phyloP scores from a whole-genome alignment of 2,797 vertebrate species.

The Atherinosoma microstoma region DNA sequence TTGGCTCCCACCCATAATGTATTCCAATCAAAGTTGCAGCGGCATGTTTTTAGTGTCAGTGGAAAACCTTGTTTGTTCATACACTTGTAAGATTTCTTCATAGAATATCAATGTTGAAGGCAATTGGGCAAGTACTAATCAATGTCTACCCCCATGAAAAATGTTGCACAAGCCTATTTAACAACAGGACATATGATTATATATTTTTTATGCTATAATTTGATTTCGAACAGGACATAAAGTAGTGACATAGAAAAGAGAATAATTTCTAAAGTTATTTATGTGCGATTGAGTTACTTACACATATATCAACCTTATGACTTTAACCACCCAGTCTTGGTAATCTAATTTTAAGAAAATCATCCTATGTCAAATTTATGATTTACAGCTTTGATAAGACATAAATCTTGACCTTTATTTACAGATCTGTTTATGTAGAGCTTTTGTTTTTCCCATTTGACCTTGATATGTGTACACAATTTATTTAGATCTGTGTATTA shows the following conservation, averaged over 20 bases:
- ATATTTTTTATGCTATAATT: conserved; percentile 27
- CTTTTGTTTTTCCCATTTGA: neutral
- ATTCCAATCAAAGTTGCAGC: conserved; percentile 72
- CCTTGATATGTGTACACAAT: neutral
- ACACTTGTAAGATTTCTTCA: conserved; percentile 52
- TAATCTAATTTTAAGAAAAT: neutral
- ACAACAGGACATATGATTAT: conserved; percentile 43
- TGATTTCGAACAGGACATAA: conserved; percentile 32
- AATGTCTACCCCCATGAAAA: conserved; percentile 59
- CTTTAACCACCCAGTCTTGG: neutral
- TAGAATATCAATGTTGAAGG: conserved; percentile 64
- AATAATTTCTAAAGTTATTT: conserved; percentile 14
- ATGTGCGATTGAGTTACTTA: conserved; percentile 5
- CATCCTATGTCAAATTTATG: neutral
- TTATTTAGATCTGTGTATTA: neutral
- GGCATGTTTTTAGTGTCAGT: conserved; percentile 67
- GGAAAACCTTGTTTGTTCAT: conserved; percentile 66
- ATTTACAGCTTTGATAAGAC: neutral
- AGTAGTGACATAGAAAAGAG: conserved; percentile 4
- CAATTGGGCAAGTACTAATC: conserved; percentile 57
- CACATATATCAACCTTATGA: neutral
- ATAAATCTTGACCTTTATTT: neutral
- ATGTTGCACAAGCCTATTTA: conserved; percentile 30
- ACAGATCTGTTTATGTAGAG: neutral
- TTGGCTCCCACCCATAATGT: conserved; percentile 70